Percentiles rank a stretch among this genome's conserved stretches.
These are phyloP conservation scores for Nerophis lumbriciformis DNA, from an alignment of 2,113 vertebrate species.

Conservation along the genomic window DNA sequence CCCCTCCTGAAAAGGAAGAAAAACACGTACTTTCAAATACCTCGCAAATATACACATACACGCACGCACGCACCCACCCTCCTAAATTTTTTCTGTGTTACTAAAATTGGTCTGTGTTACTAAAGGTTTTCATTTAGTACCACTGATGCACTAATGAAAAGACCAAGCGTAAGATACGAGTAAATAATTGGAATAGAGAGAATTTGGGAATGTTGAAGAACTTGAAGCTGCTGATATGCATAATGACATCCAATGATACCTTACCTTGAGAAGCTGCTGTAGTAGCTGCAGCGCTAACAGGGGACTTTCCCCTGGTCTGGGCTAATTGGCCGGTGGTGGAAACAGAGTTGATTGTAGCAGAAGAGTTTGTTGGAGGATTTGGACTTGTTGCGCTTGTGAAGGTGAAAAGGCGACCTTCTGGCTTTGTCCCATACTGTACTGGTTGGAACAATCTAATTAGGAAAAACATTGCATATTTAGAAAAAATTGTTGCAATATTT, in stretches of 20 bases:
- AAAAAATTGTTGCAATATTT: constrained; percentile 1
- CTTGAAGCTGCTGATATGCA: constrained; percentile 56
- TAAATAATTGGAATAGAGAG: constrained; percentile 16
- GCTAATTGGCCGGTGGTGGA: constrained; percentile 69
- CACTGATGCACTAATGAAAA: no score
- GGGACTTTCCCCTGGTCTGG: constrained; percentile 78
- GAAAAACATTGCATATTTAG: not conserved
- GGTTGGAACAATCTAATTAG: constrained; percentile 82
- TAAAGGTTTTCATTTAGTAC: no score
- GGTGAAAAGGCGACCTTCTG: constrained; percentile 80
- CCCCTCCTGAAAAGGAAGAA: constrained; percentile 72
- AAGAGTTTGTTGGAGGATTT: constrained; percentile 62
- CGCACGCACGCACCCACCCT: no score
- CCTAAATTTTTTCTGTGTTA: no score
- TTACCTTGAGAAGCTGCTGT: constrained; percentile 79
- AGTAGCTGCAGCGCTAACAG: constrained; percentile 70
- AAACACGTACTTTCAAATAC: not conserved
- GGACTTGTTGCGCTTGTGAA: constrained; percentile 66
- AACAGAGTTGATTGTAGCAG: constrained; percentile 60
- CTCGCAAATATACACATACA: not conserved
- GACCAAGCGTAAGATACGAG: no score
- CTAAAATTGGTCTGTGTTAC: no score
- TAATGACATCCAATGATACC: constrained; percentile 4
- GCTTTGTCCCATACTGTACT: constrained; percentile 87
- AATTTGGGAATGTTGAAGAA: constrained; percentile 49